Evolutionary conservation across 2,113 vertebrate species (phyloP), one percentile per base, ranked within the genome.

Genomic region (Brachypteracias leptosomus): DNA sequence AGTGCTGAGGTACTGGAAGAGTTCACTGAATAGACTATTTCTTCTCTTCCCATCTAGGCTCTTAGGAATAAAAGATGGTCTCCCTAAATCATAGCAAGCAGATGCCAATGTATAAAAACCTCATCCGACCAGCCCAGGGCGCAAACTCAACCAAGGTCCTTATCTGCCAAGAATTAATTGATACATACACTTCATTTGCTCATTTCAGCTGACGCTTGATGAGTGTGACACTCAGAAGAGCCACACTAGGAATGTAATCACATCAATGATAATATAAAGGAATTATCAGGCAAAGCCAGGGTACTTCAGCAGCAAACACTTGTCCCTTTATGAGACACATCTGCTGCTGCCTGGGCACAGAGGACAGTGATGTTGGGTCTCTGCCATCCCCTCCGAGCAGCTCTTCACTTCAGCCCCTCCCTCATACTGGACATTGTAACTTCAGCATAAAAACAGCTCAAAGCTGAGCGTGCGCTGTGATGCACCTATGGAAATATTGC

Each of bases 401-500:
- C 51, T 29, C 20, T 46, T 59, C 14, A 5, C 25, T 46, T 24
- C 63, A 77, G 46, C 58, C 77, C 18, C 35, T 68, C n/a, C 73
- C 29, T 57, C 20, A 1, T 3, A 5, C 31, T 1, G 20, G 35
- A 8, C 58, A 4, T 1, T 3, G 0, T 1, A 42, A 73, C 42
- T 79, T 13, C 0, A 63, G 20, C 71, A 25, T 1, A 9, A 70
- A 76, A 74, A 2, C 62, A 42, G 29, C 55, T 31, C 14, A 2
- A 16, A 51, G 33, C 54, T 0, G 29, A 49, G n/a, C 5, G 16
- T 4, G n/a, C 44, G 57, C 52, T 13, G 54, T 3, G 21, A n/a
- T 4, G 62, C 59, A 8, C 40, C 54, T 1, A 2, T 0, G 3
- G 49, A 6, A 51, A 42, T 0, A 33, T 0, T 1, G 28, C n/a